Base-by-base conservation (phyloP, 2,113 vertebrate genomes). In the Notothenia coriiceps region DNA sequence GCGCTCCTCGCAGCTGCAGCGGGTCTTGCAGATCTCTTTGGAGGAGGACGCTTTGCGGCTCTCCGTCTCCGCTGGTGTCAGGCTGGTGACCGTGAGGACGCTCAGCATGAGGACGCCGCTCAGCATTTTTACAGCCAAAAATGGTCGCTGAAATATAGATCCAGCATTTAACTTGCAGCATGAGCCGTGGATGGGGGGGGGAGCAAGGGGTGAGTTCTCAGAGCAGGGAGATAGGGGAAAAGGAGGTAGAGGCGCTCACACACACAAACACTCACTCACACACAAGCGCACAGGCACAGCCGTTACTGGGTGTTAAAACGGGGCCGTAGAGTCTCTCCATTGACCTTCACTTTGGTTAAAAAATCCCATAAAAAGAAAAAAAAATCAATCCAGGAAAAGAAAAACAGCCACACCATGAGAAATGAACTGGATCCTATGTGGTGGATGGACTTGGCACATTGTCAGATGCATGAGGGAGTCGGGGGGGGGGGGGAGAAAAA, bases 21-120 rank as follows among this genome's bases (percentile, higher is more conserved):
- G 97, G 88, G 93, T 96, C 93, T 96, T 98, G 95, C 98, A 99
- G 94, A 99, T 97, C 92, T 99, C 98, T 97, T 97, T 98, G 68
- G 84, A 91, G 49, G 81, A 74, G 93, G 97, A 96, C 95, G 96
- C 97, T 97, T 98, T 98, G 89, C 97, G 97, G 96, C 96, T 98
- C 93, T 98, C 95, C 46, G 96, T 96, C 95, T 92, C 94, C 65
- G 96, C 96, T 50, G 96, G 95, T 40, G 95, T 86, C 93, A 98
- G 95, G 94, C 97, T 97, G 89, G 96, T 96, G 95, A 96, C 95
- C 86, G 96, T 96, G 90, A 99, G 96, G 92, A 98, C 94, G 94
- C 97, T 97, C 94, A 98, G 95, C 90, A 98, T 93, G 94, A 98
- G 95, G 91, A 97, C 92, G 92, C 97, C 90, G 95, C 96, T 97